phyloP scores from a whole-genome alignment of 2,888 invertebrate genomes.

The Meteorus colon region DNA sequence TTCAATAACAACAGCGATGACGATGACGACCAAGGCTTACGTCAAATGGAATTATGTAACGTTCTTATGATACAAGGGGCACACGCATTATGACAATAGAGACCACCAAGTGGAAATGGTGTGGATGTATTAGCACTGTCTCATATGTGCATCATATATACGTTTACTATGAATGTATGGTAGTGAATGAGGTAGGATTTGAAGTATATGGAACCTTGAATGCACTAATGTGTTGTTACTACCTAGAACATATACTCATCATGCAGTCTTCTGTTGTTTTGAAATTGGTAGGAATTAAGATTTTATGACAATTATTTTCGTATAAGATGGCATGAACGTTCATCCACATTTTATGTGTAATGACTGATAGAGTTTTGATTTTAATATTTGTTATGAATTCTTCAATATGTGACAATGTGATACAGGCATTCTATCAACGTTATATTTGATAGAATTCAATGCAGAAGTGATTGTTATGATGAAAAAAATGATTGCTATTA shows the following conservation, averaged over 20 bases:
- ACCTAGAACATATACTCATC: neutral
- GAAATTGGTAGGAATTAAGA: neutral
- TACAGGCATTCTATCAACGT: too few relatives aligned
- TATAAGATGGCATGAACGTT: neutral
- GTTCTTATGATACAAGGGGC: constrained; percentile 50
- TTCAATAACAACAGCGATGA: constrained; percentile 47
- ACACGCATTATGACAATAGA: constrained; percentile 50
- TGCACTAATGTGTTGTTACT: constrained; percentile 13
- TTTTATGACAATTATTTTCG: neutral
- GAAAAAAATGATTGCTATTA: neutral
- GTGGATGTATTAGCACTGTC: constrained; percentile 28
- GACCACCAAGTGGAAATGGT: constrained; percentile 46
- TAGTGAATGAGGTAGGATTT: constrained; percentile 34
- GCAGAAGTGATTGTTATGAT: too few relatives aligned
- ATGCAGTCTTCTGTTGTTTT: neutral
- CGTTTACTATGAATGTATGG: neutral
- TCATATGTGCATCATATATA: neutral
- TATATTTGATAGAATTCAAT: too few relatives aligned
- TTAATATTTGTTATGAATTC: too few relatives aligned
- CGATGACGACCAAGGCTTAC: neutral
- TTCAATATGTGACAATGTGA: too few relatives aligned
- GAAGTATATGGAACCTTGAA: constrained; percentile 35
- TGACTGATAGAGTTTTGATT: too few relatives aligned
- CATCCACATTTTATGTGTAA: too few relatives aligned
- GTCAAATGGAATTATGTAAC: constrained; percentile 54